These are phyloP conservation scores for Tringa solitaria DNA, from an alignment of 2,113 vertebrate genomes.

Conservation along the genomic window DNA sequence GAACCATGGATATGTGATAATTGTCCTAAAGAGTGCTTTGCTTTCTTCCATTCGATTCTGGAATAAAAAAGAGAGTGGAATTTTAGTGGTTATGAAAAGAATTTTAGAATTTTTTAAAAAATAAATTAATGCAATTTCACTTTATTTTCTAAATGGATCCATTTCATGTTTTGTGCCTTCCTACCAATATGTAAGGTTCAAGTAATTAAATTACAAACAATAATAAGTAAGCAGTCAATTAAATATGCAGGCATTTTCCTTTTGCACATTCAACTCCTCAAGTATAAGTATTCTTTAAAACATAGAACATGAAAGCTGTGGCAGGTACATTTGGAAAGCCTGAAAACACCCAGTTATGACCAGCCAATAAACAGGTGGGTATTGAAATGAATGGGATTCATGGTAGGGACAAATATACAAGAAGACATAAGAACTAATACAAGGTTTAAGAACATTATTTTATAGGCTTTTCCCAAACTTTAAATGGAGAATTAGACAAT, in stretches of 20 bases:
- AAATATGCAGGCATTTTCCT: neutral
- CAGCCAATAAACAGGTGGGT: neutral
- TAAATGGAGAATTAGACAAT: neutral
- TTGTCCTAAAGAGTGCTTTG: constrained; percentile 93
- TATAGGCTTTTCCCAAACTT: neutral
- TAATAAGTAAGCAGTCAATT: neutral
- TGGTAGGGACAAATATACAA: neutral
- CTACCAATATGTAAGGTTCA: neutral
- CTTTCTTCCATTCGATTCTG: constrained; percentile 97
- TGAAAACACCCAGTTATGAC: neutral
- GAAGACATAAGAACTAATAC: neutral
- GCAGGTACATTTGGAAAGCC: neutral
- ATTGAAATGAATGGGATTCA: neutral
- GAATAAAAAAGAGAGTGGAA: neutral
- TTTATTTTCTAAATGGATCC: neutral
- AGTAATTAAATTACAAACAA: neutral
- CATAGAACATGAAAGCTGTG: neutral
- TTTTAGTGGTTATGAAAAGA: neutral
- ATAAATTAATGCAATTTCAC: neutral
- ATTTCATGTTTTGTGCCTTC: neutral
- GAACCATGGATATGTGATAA: constrained; percentile 94
- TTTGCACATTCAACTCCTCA: neutral
- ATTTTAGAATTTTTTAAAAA: rapidly evolving
- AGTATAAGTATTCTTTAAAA: neutral
- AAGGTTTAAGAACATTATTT: neutral